Evolutionary conservation across 2,888 invertebrate genomes (phyloP), one percentile per base, ranked within the genome.

Genomic region (Sthenelais limicola): DNA sequence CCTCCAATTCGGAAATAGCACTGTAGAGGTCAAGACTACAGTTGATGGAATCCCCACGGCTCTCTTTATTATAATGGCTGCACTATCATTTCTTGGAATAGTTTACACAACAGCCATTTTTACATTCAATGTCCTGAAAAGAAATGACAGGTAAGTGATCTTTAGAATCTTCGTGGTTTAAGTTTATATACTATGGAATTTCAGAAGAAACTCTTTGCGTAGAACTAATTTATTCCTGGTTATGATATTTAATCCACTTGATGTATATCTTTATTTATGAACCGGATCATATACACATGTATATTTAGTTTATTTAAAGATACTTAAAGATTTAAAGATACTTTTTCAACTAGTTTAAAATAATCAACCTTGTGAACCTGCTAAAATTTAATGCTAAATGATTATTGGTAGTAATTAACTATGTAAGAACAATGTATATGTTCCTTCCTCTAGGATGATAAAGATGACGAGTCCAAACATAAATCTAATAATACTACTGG

Each of bases 381-480:
- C 18, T 43, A 9, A 18, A 18, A 43, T 12, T 9, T 43, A 43
- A 43, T 43, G 43, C 9, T 43, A 18, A 43, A 43, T 12, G 43
- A 18, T 9, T 12, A 43, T 43, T 15, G 18, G 43, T n/a, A n/a
- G 43, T 43, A 12, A 9, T 43, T 43, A 18, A 9, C 43, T 43
- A 9, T 43, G 43, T 9, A 18, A 43, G 9, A 4, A 21, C 48
- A 5, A 48, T 48, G 9, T 48, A 9, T 12, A 21, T 4, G 9
- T 21, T 48, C 2, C 48, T 28, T 18, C 28, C 21, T n/a, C 5
- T 35, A 76, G 76, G 54, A 71, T 76, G 43, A 67, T 77, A 12
- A 77, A 77, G 72, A 75, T 77, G 77, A 77, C 77, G n/a, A 77
- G 77, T 67, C 77, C 77, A 0, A 75, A 76, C 52, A 71, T 77